Conservation (phyloP, 2,797 vertebrate genomes). For the Platyrinchus mystaceus region DNA sequence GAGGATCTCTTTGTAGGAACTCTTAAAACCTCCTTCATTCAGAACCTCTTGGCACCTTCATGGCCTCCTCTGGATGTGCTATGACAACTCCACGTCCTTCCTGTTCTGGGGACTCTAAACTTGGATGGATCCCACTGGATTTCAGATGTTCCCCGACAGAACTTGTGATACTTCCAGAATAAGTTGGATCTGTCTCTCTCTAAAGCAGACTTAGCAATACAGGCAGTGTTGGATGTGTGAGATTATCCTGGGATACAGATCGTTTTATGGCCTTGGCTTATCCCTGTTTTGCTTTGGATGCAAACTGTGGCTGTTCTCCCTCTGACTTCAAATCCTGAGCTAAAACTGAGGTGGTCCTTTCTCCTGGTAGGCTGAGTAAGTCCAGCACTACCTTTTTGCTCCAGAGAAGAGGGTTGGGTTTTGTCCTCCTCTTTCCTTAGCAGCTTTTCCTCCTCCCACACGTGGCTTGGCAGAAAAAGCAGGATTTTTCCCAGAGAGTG, state of each 20-base stretch:
- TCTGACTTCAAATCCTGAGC: neutral
- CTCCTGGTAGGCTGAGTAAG: neutral
- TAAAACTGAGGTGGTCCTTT: neutral
- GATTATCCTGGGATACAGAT: neutral
- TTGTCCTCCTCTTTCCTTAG: neutral
- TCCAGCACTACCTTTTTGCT: neutral
- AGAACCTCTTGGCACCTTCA: neutral
- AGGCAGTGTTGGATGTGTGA: neutral
- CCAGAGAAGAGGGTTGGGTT: rapidly evolving
- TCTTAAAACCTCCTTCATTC: neutral
- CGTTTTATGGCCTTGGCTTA: neutral
- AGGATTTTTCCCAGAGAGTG: neutral
- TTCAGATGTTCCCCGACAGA: neutral
- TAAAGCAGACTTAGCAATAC: rapidly evolving
- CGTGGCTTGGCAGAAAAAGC: rapidly evolving
- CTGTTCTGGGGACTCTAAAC: neutral
- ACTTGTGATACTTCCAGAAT: rapidly evolving
- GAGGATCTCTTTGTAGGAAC: neutral
- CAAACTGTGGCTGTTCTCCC: neutral
- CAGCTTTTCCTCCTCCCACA: neutral
- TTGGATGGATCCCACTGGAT: neutral
- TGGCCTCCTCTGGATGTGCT: neutral
- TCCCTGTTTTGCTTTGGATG: neutral
- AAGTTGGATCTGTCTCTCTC: neutral
- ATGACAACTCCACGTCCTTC: neutral